phyloP scores from a whole-genome alignment of 1,140 invertebrate genomes.

The Aplysia californica region DNA sequence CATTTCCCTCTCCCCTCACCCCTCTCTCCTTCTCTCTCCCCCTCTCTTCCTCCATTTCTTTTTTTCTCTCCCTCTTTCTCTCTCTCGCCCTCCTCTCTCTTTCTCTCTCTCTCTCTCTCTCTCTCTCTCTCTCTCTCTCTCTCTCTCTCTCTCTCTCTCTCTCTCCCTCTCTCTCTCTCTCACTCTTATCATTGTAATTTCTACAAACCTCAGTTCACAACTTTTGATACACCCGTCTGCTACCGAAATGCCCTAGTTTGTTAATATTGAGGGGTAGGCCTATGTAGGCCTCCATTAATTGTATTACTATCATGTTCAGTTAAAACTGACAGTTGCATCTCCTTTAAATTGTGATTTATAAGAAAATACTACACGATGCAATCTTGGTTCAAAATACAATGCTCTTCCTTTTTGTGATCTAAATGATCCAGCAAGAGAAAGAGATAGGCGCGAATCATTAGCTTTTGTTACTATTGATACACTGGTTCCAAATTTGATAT shows the following conservation, averaged over 20 bases:
- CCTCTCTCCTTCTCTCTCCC: slow-evolving; percentile 54
- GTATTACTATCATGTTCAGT: background rate
- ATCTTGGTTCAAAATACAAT: no score
- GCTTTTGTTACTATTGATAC: no score
- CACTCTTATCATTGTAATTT: no score
- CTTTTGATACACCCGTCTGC: slow-evolving; percentile 80
- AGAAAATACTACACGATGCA: no score
- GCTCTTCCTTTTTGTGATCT: no score
- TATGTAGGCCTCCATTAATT: background rate
- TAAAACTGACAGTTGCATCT: background rate
- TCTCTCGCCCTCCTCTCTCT: slow-evolving; percentile 74
- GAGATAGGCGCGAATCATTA: no score
- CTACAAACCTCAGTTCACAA: no score
- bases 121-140: slow-evolving; percentile 43
- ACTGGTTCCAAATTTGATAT: no score
- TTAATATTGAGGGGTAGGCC: background rate
- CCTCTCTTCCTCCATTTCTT: slow-evolving; percentile 26
- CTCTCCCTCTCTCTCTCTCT: slow-evolving; percentile 51
- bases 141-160: slow-evolving; percentile 53
- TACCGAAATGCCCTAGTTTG: slow-evolving; percentile 55
- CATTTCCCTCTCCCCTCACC: slow-evolving; percentile 68
- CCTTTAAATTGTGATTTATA: no score
- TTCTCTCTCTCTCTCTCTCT: slow-evolving; percentile 47
- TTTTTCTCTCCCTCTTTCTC: slow-evolving; percentile 72
- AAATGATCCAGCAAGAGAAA: no score